Conservation (phyloP, 2,888 invertebrate genomes). For the Trichopoda pennipes region DNA sequence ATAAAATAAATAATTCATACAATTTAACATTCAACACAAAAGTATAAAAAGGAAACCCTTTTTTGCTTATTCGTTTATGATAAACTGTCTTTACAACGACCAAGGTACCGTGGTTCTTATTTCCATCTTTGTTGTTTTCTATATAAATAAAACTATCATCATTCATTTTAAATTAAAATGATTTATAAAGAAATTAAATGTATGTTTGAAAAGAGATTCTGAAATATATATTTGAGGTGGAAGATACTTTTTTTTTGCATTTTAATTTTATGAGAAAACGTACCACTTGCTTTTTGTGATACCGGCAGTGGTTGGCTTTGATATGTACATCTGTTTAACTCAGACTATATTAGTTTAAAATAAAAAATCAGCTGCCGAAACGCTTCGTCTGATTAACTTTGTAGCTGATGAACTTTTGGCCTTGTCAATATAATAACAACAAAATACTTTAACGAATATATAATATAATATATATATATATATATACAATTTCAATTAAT, state of each 20-base stretch:
- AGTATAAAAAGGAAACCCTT: neutral
- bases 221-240: neutral
- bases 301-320: too few species aligned
- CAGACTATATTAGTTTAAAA: too few species aligned
- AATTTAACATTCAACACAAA: constrained; percentile 40
- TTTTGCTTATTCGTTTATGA: constrained; percentile 45
- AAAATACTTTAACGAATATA: too few species aligned
- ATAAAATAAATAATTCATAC: constrained; percentile 50
- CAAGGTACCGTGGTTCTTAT: neutral
- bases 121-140: constrained; percentile 7
- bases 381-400: too few species aligned
- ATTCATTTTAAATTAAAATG: constrained; percentile 66
- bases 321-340: too few species aligned
- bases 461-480: too few species aligned
- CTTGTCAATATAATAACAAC: too few species aligned
- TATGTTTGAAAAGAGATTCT: neutral
- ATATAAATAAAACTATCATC: constrained; percentile 56
- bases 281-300: too few species aligned
- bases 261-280: neutral
- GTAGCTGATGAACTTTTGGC: too few species aligned
- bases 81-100: constrained; percentile 13
- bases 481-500: too few species aligned
- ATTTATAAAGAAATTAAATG: constrained; percentile 61
- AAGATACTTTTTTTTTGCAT: neutral
- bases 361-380: too few species aligned